Evolutionary conservation across 2,888 invertebrate genomes (phyloP), one percentile per base, ranked within the genome.

Genomic region (Petrolisthes cinctipes): DNA sequence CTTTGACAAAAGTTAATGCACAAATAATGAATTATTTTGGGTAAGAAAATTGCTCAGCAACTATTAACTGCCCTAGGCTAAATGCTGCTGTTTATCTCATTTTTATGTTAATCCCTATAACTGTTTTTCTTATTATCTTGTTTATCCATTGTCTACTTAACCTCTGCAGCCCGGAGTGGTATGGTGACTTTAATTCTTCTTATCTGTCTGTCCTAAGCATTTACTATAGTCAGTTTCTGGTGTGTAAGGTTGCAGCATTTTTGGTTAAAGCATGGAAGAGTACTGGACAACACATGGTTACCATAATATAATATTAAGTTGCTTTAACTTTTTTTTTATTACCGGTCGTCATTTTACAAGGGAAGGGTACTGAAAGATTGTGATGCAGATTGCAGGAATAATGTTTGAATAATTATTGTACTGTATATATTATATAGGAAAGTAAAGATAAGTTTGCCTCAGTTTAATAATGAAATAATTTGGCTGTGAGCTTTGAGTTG

Each of bases 401-500:
- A 78, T 66, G 76, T 61, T 61, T 84, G 78, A 78, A 78, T 84
- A 17, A 61, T 9, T 61, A 61, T 61, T 17, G 9, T 9, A 61
- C 11, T 61, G 84, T 84, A 84, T 78, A 84, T 84, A 84, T 78
- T 84, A 76, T 56, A 57, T 84, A 78, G 78, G 75, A 66, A 66
- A 66, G 68, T 61, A 80, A 71, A 85, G 79, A 85, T 66, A 68
- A 57, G 54, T 86, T 86, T 86, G 81, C 66, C 54, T 86, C 37
- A 81, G 78, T 85, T 85, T 53, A 78, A 68, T 80, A 51, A 68
- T 85, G 53, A 51, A 68, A 57, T 86, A 81, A 81, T 86, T 73
- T 86, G 86, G 86, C 86, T 86, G 86, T 86, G 86, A 86, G 75
- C 71, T 81, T 81, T 51, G 68, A 73, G 54, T 71, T 80, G n/a